phyloP scores from a whole-genome alignment of 2,797 vertebrate genomes.

The Phrynocephalus guinanensis region DNA sequence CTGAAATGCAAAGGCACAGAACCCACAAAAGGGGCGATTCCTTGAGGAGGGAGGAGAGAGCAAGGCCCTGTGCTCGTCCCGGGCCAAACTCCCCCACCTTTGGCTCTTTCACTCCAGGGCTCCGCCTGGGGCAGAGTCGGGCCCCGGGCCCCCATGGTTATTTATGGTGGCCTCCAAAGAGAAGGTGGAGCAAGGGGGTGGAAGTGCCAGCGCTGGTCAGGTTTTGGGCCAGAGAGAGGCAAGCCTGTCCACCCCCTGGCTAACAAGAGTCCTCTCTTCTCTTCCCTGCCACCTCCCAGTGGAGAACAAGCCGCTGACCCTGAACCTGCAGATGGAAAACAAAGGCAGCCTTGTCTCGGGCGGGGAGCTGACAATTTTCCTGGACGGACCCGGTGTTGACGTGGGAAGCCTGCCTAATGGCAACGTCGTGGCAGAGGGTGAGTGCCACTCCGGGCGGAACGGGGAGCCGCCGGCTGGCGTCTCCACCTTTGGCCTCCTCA shows the following conservation, averaged over 20 bases:
- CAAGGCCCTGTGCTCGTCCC: too few species aligned
- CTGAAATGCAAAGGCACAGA: too few species aligned
- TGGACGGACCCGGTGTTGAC: conserved; percentile 94
- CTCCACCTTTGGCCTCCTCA: not conserved
- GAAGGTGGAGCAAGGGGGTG: not conserved
- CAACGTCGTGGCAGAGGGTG: conserved; percentile 86
- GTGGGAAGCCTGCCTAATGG: conserved; percentile 90
- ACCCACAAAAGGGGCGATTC: too few species aligned
- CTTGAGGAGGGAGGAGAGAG: not conserved
- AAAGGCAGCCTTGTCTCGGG: conserved; percentile 92
- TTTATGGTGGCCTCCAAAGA: not conserved
- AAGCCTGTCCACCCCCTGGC: not conserved
- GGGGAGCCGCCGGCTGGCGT: too few species aligned
- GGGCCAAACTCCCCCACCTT: too few species aligned
- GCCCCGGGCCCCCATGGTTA: not conserved
- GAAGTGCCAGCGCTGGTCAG: not conserved
- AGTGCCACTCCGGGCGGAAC: conserved; percentile 69
- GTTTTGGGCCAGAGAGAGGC: not conserved
- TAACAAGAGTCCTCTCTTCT: conserved; percentile 10
- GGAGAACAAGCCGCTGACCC: conserved; percentile 93
- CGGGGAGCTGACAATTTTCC: conserved; percentile 94
- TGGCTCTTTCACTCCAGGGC: too few species aligned
- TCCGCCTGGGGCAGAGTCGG: not conserved
- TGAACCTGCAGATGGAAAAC: conserved; percentile 95
- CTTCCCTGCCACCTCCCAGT: conserved; percentile 76